Conservation (phyloP, 2,797 vertebrate genomes). For the Crax fasciolata region DNA sequence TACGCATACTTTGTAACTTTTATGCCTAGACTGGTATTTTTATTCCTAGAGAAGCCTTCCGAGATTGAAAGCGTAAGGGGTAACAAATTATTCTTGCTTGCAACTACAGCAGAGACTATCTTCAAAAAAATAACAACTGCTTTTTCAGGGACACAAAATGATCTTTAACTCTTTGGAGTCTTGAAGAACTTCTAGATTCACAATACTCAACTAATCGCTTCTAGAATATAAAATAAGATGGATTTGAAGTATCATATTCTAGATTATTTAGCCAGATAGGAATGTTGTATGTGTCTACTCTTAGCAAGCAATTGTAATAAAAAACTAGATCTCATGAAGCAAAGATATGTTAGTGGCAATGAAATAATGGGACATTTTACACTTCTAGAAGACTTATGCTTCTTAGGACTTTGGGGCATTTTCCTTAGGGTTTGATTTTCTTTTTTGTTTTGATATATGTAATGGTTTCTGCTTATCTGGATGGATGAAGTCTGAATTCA, state of each 20-base stretch:
- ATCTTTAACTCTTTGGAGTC: background rate
- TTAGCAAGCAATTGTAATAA: background rate
- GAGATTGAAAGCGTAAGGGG: background rate
- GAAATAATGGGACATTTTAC: background rate
- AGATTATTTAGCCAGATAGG: background rate
- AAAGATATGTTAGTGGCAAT: conserved; percentile 4
- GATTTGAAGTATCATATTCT: background rate
- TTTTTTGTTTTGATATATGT: background rate
- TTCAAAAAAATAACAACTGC: background rate
- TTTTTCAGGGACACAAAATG: background rate
- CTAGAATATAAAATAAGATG: background rate
- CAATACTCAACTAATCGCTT: background rate
- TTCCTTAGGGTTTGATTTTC: conserved; percentile 17
- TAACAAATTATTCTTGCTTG: background rate
- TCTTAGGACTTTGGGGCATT: background rate
- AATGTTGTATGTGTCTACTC: background rate
- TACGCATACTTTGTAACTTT: background rate
- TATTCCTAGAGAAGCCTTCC: background rate
- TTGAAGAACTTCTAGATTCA: background rate
- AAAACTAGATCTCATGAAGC: conserved; percentile 35
- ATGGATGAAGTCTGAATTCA: background rate
- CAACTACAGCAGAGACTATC: background rate
- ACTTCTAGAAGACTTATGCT: background rate
- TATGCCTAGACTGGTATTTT: background rate
- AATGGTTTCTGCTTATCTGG: background rate